phyloP scores from a whole-genome alignment of 1,140 invertebrate genomes.

The Colletes latitarsis region DNA sequence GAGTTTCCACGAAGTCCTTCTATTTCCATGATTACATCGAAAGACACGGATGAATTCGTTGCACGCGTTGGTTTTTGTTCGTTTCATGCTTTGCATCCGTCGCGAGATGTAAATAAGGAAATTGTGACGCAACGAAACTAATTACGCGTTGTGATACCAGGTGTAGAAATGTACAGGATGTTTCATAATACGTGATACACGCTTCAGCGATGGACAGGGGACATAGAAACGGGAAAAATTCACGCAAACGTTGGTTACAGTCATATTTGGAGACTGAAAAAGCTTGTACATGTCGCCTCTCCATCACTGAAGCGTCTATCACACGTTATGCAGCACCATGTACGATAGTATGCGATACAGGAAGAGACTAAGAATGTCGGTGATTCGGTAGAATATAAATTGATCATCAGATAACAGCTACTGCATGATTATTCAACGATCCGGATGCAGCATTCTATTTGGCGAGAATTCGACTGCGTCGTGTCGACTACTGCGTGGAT shows the following conservation, averaged over 20 bases:
- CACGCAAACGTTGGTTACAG: no score
- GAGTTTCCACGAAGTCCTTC: conserved; percentile 39
- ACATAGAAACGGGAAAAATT: no score
- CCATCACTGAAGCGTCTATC: no score
- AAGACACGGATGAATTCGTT: conserved; percentile 18
- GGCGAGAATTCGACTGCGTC: background rate
- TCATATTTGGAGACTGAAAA: no score
- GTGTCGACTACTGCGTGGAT: conserved; percentile 25
- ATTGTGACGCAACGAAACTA: conserved; percentile 2
- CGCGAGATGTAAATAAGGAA: conserved; percentile 21
- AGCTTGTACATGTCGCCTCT: no score
- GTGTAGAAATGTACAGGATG: background rate
- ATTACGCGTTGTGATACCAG: conserved; percentile 4
- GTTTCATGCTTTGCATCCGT: background rate
- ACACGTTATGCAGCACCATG: no score
- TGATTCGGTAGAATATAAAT: background rate
- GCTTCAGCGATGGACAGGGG: no score
- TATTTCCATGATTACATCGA: conserved; percentile 36
- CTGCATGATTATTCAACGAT: background rate
- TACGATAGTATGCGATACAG: no score
- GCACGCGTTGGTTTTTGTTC: conserved; percentile 11
- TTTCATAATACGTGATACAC: no score
- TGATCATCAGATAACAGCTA: background rate
- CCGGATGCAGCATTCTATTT: background rate
- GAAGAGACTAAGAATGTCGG: no score